These are phyloP conservation scores for Ferrisia virgata DNA, from an alignment of 2,888 invertebrate genomes.

Conservation along the genomic window DNA sequence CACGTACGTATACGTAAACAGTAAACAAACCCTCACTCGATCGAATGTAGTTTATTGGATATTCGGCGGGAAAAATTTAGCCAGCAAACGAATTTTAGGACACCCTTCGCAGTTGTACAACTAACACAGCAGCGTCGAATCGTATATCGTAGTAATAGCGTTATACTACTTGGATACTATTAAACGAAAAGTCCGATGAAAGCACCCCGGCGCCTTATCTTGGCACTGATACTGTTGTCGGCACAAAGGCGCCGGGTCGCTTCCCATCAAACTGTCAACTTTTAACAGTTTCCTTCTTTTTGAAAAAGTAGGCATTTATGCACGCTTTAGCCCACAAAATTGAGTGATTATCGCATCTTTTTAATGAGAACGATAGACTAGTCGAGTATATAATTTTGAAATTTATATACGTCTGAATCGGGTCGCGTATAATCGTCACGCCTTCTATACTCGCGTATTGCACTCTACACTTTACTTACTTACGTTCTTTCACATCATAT, in stretches of 20 bases:
- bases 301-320: constrained; percentile 45
- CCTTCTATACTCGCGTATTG: not conserved
- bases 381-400: not conserved
- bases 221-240: constrained; percentile 44
- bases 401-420: not conserved
- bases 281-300: constrained; percentile 43
- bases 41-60: constrained; percentile 6
- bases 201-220: constrained; percentile 45
- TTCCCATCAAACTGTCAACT: constrained; percentile 44
- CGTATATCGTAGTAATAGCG: constrained; percentile 34
- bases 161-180: constrained; percentile 44
- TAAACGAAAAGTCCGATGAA: constrained; percentile 43
- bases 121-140: constrained; percentile 29
- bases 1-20: not conserved
- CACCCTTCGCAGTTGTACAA: constrained; percentile 23
- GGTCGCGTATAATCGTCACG: not conserved
- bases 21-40: not conserved
- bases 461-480: too few species aligned
- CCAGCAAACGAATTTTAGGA: not conserved
- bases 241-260: constrained; percentile 42
- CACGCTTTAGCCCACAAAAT: constrained; percentile 38
- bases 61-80: not conserved
- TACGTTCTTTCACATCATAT: too few species aligned
- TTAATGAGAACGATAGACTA: not conserved
- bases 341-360: constrained; percentile 41